Evolutionary conservation across 2,797 vertebrate species (phyloP).

Genomic region (Spheniscus humboldti): DNA sequence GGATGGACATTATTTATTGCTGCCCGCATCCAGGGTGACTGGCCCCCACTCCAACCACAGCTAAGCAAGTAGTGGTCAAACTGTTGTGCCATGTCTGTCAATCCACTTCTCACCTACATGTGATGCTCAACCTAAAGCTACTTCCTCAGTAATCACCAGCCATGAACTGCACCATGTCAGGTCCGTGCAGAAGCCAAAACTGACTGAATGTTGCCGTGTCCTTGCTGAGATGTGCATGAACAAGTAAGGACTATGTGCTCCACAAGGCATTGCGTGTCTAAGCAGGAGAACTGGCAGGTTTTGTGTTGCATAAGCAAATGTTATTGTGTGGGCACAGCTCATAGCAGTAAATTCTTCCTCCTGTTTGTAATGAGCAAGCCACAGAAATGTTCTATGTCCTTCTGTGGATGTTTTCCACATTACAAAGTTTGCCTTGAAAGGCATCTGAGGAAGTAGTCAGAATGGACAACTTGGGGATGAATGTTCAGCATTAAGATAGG

Average conservation of each 20-base stretch:
- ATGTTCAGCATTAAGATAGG: slow-evolving; percentile 23
- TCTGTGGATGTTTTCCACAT: not conserved
- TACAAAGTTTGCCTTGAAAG: slow-evolving; percentile 48
- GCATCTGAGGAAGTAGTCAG: not conserved
- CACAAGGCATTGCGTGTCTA: not conserved
- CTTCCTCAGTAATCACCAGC: not conserved
- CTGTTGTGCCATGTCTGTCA: not conserved
- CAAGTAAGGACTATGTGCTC: not conserved
- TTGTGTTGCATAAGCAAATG: not conserved
- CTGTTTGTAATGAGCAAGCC: not conserved
- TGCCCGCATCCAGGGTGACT: not conserved
- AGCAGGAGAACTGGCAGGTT: not conserved
- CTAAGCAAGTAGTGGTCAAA: not conserved
- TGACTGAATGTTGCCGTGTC: not conserved
- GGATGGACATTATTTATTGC: not conserved
- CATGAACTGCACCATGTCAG: not conserved
- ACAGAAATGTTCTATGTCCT: not conserved
- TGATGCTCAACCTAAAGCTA: not conserved
- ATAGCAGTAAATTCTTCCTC: not conserved
- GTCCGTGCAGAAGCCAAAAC: not conserved
- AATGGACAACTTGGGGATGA: slow-evolving; percentile 22
- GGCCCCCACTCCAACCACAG: not conserved
- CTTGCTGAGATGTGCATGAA: not conserved
- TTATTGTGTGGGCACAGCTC: not conserved
- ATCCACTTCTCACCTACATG: not conserved